A percentile compares a stretch with the other conserved stretches of the same genome.
Evolutionary conservation across 1,140 invertebrate species (phyloP).

Genomic region (Mizuhopecten yessoensis): DNA sequence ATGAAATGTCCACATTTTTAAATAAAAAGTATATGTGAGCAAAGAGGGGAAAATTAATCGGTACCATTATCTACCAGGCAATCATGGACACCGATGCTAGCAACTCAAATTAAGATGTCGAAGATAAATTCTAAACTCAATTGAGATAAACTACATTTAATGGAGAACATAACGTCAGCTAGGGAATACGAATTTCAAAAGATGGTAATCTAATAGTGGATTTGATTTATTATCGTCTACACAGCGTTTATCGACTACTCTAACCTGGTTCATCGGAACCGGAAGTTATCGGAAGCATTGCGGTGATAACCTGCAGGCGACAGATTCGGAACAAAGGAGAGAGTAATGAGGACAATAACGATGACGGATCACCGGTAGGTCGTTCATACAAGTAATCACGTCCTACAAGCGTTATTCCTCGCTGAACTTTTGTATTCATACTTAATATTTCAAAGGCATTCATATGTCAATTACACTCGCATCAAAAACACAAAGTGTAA

Average conservation of each 20-base stretch:
- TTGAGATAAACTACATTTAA: neutral
- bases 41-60: neutral
- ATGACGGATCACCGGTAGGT: neutral
- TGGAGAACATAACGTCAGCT: neutral
- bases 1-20: too few relatives aligned
- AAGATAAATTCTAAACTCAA: neutral
- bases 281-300: constrained; percentile 12
- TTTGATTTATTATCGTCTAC: constrained; percentile 19
- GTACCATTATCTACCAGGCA: neutral
- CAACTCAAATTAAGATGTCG: constrained; percentile 23
- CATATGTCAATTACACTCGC: neutral
- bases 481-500: neutral
- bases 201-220: neutral
- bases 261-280: neutral
- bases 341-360: neutral
- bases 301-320: constrained; percentile 1
- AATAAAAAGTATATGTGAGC: neutral
- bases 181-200: neutral
- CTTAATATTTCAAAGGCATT: constrained; percentile 16
- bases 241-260: constrained; percentile 6
- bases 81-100: neutral
- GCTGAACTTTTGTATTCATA: neutral
- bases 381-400: neutral
- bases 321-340: neutral
- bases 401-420: neutral